Base-by-base conservation (phyloP, 2,797 vertebrate genomes). In the Arremon brunneinucha region DNA sequence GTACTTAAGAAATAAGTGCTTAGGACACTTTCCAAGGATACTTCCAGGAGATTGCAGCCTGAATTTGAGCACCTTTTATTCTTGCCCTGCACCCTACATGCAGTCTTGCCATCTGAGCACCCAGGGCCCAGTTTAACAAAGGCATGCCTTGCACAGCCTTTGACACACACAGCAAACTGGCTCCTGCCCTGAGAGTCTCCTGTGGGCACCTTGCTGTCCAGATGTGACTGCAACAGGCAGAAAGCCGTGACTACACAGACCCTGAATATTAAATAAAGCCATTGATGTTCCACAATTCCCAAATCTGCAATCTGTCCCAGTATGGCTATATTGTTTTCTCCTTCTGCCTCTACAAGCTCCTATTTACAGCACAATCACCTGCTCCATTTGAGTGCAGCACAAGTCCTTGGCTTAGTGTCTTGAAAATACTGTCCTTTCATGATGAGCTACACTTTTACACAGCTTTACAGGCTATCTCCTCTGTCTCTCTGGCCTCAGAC, bases 371-470 rank as follows among this genome's bases (percentile, higher is more conserved):
- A 67, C 67, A 69, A 56, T 76, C 83, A 76, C 46, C 59, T 47
- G 47, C 59, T 76, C 35, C 52, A n/a, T 81, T 79, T 87, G 28
- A 88, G 65, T 14, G 28, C 50, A 78, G 57, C 24, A 55, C 21
- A 71, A 71, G 37, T 85, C 62, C 72, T 91, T 80, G 43, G 53
- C 43, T 87, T 74, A 53, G 11, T 10, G 1, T 59, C 90, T 80
- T 50, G 52, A 74, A 95, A 93, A 95, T 87, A 89, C 34, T 72
- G 59, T 46, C 52, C 50, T 88, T 92, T 95, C 81, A 87, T 41
- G 53, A 78, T 87, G 75, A 90, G 64, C n/a, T 85, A 80, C 71
- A 70, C 68, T 87, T 94, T 87, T 67, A 86, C 59, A 88, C 14
- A 65, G 35, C 53, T 68, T 86, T 65, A 83, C 79, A 43, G 22